Evolutionary conservation across 2,113 vertebrate species (phyloP), one percentile per base, ranked within the genome.

Genomic region (Cryptotis parvus): DNA sequence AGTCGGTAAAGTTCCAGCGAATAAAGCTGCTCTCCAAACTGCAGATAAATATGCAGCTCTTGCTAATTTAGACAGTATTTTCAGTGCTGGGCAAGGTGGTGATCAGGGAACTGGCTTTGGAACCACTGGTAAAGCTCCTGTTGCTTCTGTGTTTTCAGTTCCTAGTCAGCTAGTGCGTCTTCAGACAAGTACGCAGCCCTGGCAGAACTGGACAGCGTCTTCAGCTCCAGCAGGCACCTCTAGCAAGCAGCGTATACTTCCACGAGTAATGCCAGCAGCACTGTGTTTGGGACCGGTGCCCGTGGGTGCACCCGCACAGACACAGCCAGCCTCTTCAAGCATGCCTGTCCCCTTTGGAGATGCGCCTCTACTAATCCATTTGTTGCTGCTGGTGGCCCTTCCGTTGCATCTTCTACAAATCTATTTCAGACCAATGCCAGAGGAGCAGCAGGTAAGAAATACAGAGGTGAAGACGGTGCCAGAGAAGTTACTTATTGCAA

Each of bases 161-260:
- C 98, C 98, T 84, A 97, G 80, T 84, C 98, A 98, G 92, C 83
- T 95, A 97, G 97, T 78, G 96, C 97, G 3, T 96, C 98, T 80
- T 98, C 98, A 22, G 99, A 99, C 98, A 99, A 99, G 97, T 99
- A 99, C 16, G 99, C 99, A 41, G 99, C 99, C n/a, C 93, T 99
- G 63, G 98, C 99, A 16, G 98, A 98, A 90, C 97, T 99, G 33
- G 98, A 99, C 96, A 99, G 98, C 0, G 99, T 99, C 22, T 99
- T 99, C 97, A 98, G 99, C 96, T 96, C 98, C 49, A n/a, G 96
- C 99, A 0, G 98, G 98, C 74, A 98, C 98, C 55, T 97, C 98
- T 83, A 98, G 98, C 78, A 98, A 98, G 1, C n/a, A n/a, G 98
- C 98, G 0, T 99, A 99, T 94, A 98, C 98, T 75, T 97, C 98